Evolutionary conservation across 2,113 vertebrate genomes (phyloP), one percentile per base, ranked within the genome.

Genomic region (Epinephelus moara): DNA sequence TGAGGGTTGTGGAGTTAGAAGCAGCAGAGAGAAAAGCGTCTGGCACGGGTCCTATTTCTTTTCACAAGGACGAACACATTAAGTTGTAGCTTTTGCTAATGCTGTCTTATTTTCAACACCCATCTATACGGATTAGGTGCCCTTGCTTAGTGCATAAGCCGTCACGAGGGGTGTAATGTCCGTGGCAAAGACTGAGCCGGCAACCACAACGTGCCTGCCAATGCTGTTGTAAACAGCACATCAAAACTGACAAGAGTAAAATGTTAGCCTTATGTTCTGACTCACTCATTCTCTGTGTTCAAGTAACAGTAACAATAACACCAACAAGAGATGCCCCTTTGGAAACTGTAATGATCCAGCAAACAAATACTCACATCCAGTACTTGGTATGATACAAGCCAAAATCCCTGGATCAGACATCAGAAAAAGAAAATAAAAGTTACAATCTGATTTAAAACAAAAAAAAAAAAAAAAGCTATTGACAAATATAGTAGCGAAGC

Each of bases 1-100:
- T 11, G 40, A 63, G 73, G 45, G 49, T 56, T 25, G 14, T 13
- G 17, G 57, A 70, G 57, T 70, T n/a, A 19, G n/a, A 85, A 67
- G 73, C 49, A 61, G 49, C 4, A 37, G 56, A 74, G 33, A 62
- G 42, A 77, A 49, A 66, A 75, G 25, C 33, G 2, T 70, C 72
- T 71, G 80, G 66, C 70, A 81, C 50, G 15, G 27, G 52, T 40
- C 74, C 49, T 23, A n/a, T 78, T 78, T 64, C 64, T 82, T 50
- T 23, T 75, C 77, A 83, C 69, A 78, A 84, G 56, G 69, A 78
- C 64, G 23, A 78, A 87, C 62, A 45, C 53, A 85, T 87, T 78
- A 74, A 71, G 72, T 77, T 81, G 60, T 53, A 23, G 64, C 72
- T 81, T 87, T 80, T 78, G 47, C 75, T 75, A 82, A 83, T 73